Base-by-base conservation (phyloP, 2,888 invertebrate genomes). In the Calliphora vomitoria region DNA sequence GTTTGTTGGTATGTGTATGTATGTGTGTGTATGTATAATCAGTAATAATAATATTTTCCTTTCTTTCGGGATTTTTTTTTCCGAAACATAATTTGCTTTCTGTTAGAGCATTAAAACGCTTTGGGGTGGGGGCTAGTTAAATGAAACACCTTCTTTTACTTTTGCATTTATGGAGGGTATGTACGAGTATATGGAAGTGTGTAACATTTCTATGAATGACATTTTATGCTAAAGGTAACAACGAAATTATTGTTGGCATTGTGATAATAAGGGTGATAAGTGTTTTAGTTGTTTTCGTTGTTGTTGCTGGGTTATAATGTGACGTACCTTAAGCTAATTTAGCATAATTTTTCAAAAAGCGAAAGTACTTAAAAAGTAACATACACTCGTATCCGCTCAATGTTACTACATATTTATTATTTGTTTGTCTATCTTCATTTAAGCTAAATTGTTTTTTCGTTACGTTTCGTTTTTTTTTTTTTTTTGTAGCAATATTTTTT, bases 321-420 rank as follows among this genome's bases (percentile, higher is more conserved):
- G 74, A 75, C 78, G 47, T 87, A 87, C 82, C 79, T 87, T 79
- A 64, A 87, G 85, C 82, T 85, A 87, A 87, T 87, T 87, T 85
- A 82, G 74, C 55, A 85, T 85, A 87, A 82, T 87, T 87, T 85
- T 87, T 82, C 80, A 85, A 75, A 84, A 79, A 85, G 66, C 50
- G 75, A 87, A 75, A 87, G 85, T 66, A 79, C 82, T 85, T 87
- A 74, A 82, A 64, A 60, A 62, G 58, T 50, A 60, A 66, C 44
- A 53, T 18, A 31, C 64, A 35, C 44, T 18, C 38, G 10, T 60
- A 79, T 75, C 64, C 71, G 62, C 71, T 69, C 11, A 55, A 31
- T 58, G 18, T 58, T 58, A 8, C 47, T 82, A 79, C 79, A 83
- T 83, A 80, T 79, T 82, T 82, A 75, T 82, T 82, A 75, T 76